Evolutionary conservation across 2,888 invertebrate genomes (phyloP).

Genomic region (Nomada hirtipes): DNA sequence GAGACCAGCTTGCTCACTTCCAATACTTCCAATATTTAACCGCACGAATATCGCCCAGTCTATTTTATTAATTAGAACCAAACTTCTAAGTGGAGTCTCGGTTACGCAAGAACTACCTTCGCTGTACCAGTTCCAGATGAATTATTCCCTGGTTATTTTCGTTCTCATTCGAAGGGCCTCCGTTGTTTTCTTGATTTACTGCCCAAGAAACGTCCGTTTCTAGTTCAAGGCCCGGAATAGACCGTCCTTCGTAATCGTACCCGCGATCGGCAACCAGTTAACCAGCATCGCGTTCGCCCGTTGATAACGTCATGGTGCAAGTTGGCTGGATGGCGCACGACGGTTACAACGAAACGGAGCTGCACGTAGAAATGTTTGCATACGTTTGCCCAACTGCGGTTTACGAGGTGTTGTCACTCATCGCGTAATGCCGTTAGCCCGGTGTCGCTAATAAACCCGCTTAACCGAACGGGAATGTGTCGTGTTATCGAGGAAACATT

Average conservation of each 20-base stretch:
- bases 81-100: neutral
- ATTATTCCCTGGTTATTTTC: neutral
- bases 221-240: slow-evolving; percentile 15
- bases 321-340: neutral
- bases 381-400: slow-evolving; percentile 74
- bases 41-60: neutral
- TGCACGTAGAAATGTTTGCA: slow-evolving; percentile 43
- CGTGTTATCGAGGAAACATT: slow-evolving; percentile 62
- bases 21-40: no score
- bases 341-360: slow-evolving; percentile 14
- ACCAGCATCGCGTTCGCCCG: neutral
- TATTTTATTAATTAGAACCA: neutral
- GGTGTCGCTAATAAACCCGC: slow-evolving; percentile 81
- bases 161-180: neutral
- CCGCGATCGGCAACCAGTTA: neutral
- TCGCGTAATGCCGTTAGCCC: slow-evolving; percentile 72
- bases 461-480: slow-evolving; percentile 79
- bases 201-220: neutral
- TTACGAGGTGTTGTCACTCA: slow-evolving; percentile 81
- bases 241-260: neutral
- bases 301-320: slow-evolving; percentile 30
- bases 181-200: slow-evolving; percentile 6
- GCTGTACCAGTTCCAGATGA: neutral
- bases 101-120: neutral
- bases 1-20: no score